These are phyloP conservation scores for Ianthella basta DNA, from an alignment of 37 sponge, comb jelly and placozoan species.

Conservation along the genomic window DNA sequence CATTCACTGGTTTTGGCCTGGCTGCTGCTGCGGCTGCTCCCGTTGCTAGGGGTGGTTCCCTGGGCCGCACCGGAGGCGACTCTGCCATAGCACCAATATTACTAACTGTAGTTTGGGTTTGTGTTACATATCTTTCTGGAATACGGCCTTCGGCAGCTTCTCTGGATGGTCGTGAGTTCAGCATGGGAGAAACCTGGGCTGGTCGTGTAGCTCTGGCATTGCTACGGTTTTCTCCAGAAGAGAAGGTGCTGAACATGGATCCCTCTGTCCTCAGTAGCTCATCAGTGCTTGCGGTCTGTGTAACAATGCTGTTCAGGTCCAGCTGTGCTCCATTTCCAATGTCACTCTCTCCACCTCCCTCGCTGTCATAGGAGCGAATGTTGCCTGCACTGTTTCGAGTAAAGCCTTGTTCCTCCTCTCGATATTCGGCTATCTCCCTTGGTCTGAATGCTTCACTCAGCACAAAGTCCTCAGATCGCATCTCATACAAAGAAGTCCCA, in stretches of 20 bases:
- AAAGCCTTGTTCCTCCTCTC: not conserved
- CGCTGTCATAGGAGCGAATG: not conserved
- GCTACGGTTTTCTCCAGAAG: not conserved
- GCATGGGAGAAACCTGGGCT: not conserved
- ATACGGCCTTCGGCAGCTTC: not conserved
- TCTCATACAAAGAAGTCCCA: not conserved
- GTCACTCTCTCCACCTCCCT: slow-evolving; percentile 39
- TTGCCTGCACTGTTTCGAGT: not conserved
- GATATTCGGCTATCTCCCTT: too few relatives aligned
- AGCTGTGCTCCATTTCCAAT: slow-evolving; percentile 20
- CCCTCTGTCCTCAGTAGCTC: slow-evolving; percentile 1
- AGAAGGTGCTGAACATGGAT: not conserved
- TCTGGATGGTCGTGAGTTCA: not conserved
- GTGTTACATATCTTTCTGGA: not conserved
- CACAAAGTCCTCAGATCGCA: not conserved
- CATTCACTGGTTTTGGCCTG: not conserved
- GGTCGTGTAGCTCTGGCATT: too few relatives aligned
- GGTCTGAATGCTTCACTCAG: too few relatives aligned
- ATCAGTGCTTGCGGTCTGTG: slow-evolving; percentile 20
- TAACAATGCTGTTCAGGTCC: not conserved
- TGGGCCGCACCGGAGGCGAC: not conserved
- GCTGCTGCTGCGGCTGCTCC: not conserved
- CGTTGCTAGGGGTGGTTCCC: not conserved
- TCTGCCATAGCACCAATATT: not conserved
- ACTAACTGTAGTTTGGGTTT: too few relatives aligned